These are phyloP conservation scores for Cyanocitta stelleri DNA, from an alignment of 2,113 vertebrate genomes.

Conservation along the genomic window DNA sequence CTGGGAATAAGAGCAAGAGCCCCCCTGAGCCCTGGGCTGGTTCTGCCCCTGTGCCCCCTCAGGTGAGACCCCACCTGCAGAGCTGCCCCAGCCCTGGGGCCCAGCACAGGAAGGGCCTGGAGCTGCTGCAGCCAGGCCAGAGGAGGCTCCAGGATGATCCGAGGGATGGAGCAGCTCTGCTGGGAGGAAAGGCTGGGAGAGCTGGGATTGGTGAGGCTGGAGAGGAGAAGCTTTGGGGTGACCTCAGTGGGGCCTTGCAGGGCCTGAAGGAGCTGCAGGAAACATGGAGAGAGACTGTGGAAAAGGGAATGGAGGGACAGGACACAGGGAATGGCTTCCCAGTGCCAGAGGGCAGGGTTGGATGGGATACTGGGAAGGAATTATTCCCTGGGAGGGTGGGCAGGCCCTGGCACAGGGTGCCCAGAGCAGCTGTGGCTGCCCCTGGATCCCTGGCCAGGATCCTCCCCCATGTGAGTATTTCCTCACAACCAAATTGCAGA, in stretches of 20 bases:
- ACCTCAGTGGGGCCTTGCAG: not conserved
- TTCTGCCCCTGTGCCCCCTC: not conserved
- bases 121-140: not conserved
- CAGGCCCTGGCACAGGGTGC: not conserved
- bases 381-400: not conserved
- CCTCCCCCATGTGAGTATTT: not conserved
- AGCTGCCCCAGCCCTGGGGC: not conserved
- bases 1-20: not conserved
- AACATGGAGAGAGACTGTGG: not conserved
- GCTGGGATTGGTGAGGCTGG: not conserved
- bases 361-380: not conserved
- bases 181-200: not conserved
- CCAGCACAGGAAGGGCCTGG: not conserved
- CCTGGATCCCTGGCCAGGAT: not conserved
- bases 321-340: not conserved
- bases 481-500: not conserved
- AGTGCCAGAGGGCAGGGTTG: not conserved
- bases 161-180: not conserved
- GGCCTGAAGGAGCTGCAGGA: not conserved
- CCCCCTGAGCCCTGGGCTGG: rapidly evolving
- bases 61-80: not conserved
- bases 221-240: not conserved
- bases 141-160: not conserved
- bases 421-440: not conserved
- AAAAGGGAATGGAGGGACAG: not conserved